phyloP scores from a whole-genome alignment of 2,113 vertebrate genomes.

The Myanophis thanlyinensis region DNA sequence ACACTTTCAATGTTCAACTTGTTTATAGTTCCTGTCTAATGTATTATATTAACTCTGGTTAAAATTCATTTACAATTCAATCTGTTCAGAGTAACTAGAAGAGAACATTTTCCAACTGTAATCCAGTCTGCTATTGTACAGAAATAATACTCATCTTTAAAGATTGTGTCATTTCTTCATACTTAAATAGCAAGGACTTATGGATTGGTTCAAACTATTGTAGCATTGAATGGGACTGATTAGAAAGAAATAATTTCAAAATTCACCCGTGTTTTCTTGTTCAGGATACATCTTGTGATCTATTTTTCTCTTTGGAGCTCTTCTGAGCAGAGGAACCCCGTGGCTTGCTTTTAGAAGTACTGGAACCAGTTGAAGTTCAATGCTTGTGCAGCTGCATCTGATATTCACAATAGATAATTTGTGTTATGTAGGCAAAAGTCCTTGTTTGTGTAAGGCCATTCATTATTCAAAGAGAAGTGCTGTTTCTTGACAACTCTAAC shows the following conservation, averaged over 20 bases:
- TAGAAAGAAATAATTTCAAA: background rate
- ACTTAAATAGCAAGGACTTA: background rate
- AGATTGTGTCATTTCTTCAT: background rate
- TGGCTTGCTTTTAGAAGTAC: background rate
- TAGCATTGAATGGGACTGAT: background rate
- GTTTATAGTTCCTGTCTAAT: background rate
- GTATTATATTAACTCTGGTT: background rate
- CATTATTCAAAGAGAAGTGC: background rate
- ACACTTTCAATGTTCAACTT: background rate
- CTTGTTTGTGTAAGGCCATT: background rate
- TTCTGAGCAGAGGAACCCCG: background rate
- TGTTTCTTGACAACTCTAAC: background rate
- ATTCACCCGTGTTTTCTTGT: background rate
- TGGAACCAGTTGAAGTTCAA: background rate
- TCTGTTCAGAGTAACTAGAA: background rate
- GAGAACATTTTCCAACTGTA: background rate
- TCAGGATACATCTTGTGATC: background rate
- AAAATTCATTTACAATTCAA: background rate
- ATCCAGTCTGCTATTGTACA: background rate
- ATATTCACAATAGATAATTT: background rate
- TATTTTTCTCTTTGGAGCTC: background rate
- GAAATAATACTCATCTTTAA: background rate
- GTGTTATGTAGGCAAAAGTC: background rate
- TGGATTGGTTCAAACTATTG: background rate
- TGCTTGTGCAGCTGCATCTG: conserved; percentile 8